A percentile compares a stretch with the other conserved stretches of the same genome.
Conservation (phyloP, 2,888 invertebrate species). For the Pyrrhia umbra region DNA sequence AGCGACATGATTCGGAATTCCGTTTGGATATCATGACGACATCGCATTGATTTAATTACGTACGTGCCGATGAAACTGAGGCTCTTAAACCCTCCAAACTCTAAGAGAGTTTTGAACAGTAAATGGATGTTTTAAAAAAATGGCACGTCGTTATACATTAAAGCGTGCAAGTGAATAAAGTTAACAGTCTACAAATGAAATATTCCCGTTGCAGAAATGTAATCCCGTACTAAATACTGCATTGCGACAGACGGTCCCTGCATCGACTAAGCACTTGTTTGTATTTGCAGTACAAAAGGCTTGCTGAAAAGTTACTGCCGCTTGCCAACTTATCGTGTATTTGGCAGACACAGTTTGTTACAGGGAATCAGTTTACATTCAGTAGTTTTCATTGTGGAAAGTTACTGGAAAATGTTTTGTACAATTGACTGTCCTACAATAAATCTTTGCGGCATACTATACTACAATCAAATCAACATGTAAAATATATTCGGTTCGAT, state of each 20-base stretch:
- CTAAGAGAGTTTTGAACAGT: conserved; percentile 4
- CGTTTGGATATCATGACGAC: conserved; percentile 60
- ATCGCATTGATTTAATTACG: conserved; percentile 56
- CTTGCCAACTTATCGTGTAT: conserved; percentile 47
- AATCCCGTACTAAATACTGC: conserved; percentile 49
- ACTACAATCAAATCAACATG: background rate
- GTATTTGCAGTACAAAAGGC: conserved; percentile 44
- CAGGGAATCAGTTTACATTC: conserved; percentile 26
- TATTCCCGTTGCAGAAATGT: conserved; percentile 31
- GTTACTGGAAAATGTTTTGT: background rate
- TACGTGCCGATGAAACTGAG: conserved; percentile 47
- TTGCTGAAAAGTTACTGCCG: conserved; percentile 35
- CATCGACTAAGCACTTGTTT: conserved; percentile 26
- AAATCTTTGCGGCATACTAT: background rate
- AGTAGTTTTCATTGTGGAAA: conserved; percentile 17
- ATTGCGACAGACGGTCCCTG: conserved; percentile 56
- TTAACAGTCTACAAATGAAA: conserved; percentile 15
- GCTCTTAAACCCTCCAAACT: conserved; percentile 44
- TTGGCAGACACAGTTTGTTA: conserved; percentile 43
- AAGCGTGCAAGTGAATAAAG: conserved; percentile 7
- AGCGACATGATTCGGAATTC: conserved; percentile 58
- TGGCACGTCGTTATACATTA: background rate
- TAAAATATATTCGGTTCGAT: conserved; percentile 26
- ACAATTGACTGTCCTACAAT: background rate
- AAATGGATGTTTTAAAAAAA: background rate